Percentiles rank a stretch among this genome's conserved stretches.
Evolutionary conservation across 2,888 invertebrate species (phyloP).

Genomic region (Troilus luridus): DNA sequence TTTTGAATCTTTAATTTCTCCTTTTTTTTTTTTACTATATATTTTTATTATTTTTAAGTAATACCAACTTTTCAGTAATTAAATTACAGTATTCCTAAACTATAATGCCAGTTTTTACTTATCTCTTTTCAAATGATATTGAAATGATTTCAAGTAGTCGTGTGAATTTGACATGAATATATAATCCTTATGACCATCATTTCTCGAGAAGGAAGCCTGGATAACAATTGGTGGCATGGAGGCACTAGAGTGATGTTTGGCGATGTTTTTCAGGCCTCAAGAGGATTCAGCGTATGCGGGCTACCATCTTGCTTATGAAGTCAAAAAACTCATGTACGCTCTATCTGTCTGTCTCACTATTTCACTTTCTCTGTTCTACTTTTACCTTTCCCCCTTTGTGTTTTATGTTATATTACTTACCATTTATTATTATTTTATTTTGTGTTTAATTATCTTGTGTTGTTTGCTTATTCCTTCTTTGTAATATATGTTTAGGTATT

Average conservation of each 20-base stretch:
- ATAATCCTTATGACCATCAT: constrained; percentile 38
- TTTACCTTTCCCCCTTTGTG: constrained; percentile 60
- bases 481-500: constrained; percentile 35
- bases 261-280: constrained; percentile 82
- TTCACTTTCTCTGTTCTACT: constrained; percentile 63
- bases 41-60: constrained; percentile 21
- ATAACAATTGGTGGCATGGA: constrained; percentile 53
- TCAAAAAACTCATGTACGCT: constrained; percentile 99
- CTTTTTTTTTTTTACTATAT: background rate
- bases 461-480: constrained; percentile 29
- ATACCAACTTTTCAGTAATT: constrained; percentile 29
- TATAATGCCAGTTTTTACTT: constrained; percentile 26
- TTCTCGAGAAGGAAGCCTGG: constrained; percentile 57
- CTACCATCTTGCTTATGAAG: constrained; percentile 99
- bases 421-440: constrained; percentile 58
- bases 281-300: constrained; percentile 96
- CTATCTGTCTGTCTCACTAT: constrained; percentile 66
- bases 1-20: constrained; percentile 42
- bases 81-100: constrained; percentile 6
- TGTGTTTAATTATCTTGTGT: constrained; percentile 52
- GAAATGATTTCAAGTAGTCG: constrained; percentile 50
- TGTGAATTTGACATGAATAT: constrained; percentile 50
- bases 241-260: constrained; percentile 56
- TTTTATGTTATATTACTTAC: constrained; percentile 62
- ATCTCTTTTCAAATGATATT: constrained; percentile 33